phyloP scores from a whole-genome alignment of 1,140 invertebrate species.

The Samia ricini region DNA sequence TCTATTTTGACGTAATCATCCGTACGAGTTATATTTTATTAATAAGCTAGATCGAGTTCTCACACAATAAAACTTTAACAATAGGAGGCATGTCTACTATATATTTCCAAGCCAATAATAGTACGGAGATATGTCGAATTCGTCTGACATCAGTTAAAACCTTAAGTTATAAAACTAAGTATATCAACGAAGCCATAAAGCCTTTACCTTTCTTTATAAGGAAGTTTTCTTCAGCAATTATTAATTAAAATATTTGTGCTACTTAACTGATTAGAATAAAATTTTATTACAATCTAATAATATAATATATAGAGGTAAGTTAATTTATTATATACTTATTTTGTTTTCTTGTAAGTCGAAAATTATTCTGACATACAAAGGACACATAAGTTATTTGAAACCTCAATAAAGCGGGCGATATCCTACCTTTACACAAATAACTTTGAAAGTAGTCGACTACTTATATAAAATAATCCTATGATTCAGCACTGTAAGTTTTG shows the following conservation, averaged over 20 bases:
- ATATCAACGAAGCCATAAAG: too few relatives aligned
- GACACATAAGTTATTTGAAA: slow-evolving; percentile 1
- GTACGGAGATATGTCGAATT: too few relatives aligned
- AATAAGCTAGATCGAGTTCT: slow-evolving; percentile 34
- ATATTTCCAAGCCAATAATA: too few relatives aligned
- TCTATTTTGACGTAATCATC: slow-evolving; percentile 32
- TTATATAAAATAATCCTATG: neutral
- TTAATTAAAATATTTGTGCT: too few relatives aligned
- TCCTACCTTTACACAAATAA: neutral
- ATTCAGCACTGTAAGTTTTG: neutral
- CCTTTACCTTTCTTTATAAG: too few relatives aligned
- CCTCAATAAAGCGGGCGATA: neutral
- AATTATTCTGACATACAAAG: slow-evolving; percentile 7
- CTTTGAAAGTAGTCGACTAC: neutral
- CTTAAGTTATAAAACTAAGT: too few relatives aligned
- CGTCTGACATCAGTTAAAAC: too few relatives aligned
- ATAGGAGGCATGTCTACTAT: neutral
- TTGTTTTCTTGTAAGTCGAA: neutral
- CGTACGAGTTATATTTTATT: slow-evolving; percentile 47
- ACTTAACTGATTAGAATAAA: neutral
- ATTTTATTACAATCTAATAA: neutral
- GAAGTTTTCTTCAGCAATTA: too few relatives aligned
- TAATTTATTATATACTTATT: neutral
- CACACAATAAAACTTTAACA: slow-evolving; percentile 22
- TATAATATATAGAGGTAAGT: neutral